A percentile compares a stretch with the other conserved stretches of the same genome.
phyloP scores from a whole-genome alignment of 2,113 vertebrate species.

The Cynoglossus semilaevis region DNA sequence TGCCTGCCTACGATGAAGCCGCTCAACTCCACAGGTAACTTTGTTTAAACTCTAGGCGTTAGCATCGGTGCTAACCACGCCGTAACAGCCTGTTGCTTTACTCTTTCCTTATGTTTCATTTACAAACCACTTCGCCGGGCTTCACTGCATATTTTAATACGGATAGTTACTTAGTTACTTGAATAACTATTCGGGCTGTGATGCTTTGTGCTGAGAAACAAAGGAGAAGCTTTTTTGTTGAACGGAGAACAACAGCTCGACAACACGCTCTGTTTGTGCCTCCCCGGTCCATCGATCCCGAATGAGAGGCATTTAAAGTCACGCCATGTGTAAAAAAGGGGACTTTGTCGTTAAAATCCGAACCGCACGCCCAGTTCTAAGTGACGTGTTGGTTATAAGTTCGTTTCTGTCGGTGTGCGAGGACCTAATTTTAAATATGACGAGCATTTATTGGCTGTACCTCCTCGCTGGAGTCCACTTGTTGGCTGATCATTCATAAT shows the following conservation, averaged over 20 bases:
- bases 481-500: conserved; percentile 61
- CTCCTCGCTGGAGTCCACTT: conserved; percentile 50
- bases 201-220: conserved; percentile 7
- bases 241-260: conserved; percentile 57
- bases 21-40: conserved; percentile 67
- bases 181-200: neutral
- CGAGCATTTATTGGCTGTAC: conserved; percentile 8
- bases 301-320: conserved; percentile 11
- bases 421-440: conserved; percentile 11
- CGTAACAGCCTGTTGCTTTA: conserved; percentile 34
- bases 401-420: neutral
- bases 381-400: neutral
- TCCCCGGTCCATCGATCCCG: conserved; percentile 26
- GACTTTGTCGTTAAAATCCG: neutral
- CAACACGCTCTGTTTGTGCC: conserved; percentile 26
- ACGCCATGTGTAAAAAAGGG: neutral
- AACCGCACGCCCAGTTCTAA: fast-evolving
- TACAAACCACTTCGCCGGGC: neutral
- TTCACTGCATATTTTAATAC: fast-evolving
- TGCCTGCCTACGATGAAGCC: conserved; percentile 30
- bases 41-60: conserved; percentile 65
- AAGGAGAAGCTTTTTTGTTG: conserved; percentile 27
- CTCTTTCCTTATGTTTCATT: conserved; percentile 17
- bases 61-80: conserved; percentile 61
- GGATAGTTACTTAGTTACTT: fast-evolving